Conservation (phyloP, 2,797 vertebrate genomes). For the Rallus crepitans region DNA sequence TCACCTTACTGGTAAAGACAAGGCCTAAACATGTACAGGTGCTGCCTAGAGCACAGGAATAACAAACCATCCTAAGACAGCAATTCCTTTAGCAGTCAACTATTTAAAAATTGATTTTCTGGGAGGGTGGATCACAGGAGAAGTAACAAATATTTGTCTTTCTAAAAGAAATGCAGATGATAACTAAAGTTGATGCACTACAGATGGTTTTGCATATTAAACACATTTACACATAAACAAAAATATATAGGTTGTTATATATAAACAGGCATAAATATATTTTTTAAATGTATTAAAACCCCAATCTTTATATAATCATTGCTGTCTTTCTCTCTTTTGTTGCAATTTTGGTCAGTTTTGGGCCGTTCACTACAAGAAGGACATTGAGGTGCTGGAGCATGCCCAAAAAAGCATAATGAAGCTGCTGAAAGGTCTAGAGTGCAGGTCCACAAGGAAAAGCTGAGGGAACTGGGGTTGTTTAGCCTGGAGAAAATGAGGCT, state of each 20-base stretch:
- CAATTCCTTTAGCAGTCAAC: neutral
- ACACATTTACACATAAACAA: neutral
- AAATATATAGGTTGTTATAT: neutral
- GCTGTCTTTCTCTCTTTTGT: neutral
- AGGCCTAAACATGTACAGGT: neutral
- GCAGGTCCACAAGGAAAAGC: too few relatives aligned
- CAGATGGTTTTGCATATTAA: neutral
- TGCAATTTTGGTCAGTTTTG: neutral
- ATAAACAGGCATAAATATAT: neutral
- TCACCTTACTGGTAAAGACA: neutral
- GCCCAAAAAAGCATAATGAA: too few relatives aligned
- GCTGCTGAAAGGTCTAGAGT: too few relatives aligned
- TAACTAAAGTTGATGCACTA: neutral
- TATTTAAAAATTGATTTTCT: neutral
- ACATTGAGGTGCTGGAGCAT: too few relatives aligned
- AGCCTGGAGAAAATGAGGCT: too few relatives aligned
- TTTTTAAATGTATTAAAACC: neutral
- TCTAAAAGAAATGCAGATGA: neutral
- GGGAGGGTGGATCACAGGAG: neutral
- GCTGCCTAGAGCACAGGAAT: neutral
- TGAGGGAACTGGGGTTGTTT: too few relatives aligned
- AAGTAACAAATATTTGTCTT: neutral
- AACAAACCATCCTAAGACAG: neutral
- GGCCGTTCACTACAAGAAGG: too few relatives aligned
- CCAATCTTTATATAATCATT: neutral